Conservation (phyloP, 2,888 invertebrate species). For the Nomada goodeniana region DNA sequence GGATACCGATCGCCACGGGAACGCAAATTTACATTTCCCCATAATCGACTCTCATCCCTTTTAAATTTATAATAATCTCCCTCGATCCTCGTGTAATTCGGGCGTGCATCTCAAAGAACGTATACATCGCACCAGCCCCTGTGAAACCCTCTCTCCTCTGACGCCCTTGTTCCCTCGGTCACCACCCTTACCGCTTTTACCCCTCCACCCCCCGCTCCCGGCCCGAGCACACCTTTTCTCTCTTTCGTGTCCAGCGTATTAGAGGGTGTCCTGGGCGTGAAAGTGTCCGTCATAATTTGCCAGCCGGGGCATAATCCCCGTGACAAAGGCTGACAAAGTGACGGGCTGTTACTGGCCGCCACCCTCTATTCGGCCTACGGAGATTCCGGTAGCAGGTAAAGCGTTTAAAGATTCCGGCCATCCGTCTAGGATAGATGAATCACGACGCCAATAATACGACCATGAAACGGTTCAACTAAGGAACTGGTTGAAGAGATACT, state of each 20-base stretch:
- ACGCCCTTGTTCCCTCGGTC: background rate
- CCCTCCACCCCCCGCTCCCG: background rate
- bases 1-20: conserved; percentile 19
- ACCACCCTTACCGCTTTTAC: too few relatives aligned
- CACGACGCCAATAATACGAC: conserved; percentile 57
- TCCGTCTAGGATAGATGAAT: conserved; percentile 61
- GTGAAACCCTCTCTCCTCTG: conserved; percentile 36
- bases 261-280: conserved; percentile 71
- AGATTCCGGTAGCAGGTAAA: conserved; percentile 77
- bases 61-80: conserved; percentile 48
- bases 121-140: conserved; percentile 19
- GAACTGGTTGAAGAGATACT: background rate
- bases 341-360: conserved; percentile 73
- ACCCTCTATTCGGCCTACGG: conserved; percentile 68
- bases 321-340: conserved; percentile 79
- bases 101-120: conserved; percentile 48
- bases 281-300: conserved; percentile 80
- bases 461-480: conserved; percentile 15
- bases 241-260: conserved; percentile 59
- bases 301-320: conserved; percentile 78
- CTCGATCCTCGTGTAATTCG: conserved; percentile 47
- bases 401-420: conserved; percentile 65
- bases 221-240: background rate
- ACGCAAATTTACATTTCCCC: background rate
- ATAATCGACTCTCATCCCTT: conserved; percentile 44